Evolutionary conservation across 2,888 invertebrate species (phyloP), one percentile per base, ranked within the genome.

Genomic region (Muscina levida): DNA sequence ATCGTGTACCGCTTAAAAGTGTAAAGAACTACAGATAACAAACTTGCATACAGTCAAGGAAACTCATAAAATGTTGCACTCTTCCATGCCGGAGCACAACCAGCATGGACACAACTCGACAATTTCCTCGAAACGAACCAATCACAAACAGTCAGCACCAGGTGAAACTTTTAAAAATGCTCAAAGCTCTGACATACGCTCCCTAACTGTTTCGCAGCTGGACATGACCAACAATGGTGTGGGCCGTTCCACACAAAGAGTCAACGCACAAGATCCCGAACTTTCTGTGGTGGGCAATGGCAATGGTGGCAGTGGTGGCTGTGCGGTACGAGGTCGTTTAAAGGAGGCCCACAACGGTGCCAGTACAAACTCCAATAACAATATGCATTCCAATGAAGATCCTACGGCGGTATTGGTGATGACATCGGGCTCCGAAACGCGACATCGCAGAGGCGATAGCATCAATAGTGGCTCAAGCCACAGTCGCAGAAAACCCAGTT

Each of bases 321-420:
- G 31, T 5, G 3, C 31, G 31, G 31, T 31, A 8, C 31, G 72
- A 82, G 72, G 73, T 3, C 65, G 79, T 31, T 37, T 82, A 70
- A 57, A 71, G 46, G 79, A 77, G 26, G 46, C 72, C 22, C 72
- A 70, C 15, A 53, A 62, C 39, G 68, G 74, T 77, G 67, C 67
- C 66, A 81, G 77, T 72, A 77, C 77, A 81, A 81, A 81, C 65
- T 68, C 74, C 42, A 77, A 77, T 57, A 85, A 31, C 31, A 83
- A 85, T 62, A 88, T 88, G 88, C 88, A 88, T 88, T 88, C 88
- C 88, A 88, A 85, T 84, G 86, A 86, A 82, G 87, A 87, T 82
- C 84, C 87, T 31, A 85, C 86, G 42, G 84, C 85, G 31, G 80
- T 76, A 22, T 42, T 79, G 2, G 65, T 80, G 26, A 70, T 51